Conservation (phyloP, 1,140 invertebrate genomes). For the Colletes latitarsis region DNA sequence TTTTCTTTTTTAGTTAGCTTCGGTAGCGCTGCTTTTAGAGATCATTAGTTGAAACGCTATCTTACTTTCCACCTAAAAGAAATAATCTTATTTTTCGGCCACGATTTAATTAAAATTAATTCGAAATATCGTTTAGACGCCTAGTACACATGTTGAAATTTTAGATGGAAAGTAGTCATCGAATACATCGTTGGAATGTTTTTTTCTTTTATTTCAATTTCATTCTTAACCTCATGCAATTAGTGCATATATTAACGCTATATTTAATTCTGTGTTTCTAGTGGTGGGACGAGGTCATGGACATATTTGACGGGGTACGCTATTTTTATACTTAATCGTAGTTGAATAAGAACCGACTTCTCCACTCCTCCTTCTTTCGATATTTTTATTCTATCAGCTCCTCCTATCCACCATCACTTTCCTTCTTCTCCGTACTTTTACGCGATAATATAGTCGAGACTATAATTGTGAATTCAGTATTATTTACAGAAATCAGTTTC, state of each 20-base stretch:
- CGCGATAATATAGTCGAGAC: background rate
- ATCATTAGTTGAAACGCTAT: conserved; percentile 42
- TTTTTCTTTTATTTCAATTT: conserved; percentile 51
- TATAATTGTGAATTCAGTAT: too few species aligned
- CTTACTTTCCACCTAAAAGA: conserved; percentile 32
- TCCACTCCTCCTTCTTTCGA: conserved; percentile 1
- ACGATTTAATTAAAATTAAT: background rate
- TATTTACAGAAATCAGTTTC: too few species aligned
- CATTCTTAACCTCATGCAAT: conserved; percentile 47
- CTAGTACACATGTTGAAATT: background rate
- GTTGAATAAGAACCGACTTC: conserved; percentile 51
- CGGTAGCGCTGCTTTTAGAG: conserved; percentile 73
- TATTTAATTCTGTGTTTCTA: conserved; percentile 88
- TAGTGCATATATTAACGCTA: conserved; percentile 76
- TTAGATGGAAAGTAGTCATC: conserved; percentile 37
- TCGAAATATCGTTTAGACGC: background rate
- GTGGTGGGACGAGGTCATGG: conserved; percentile 96
- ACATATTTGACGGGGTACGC: conserved; percentile 95
- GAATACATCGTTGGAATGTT: conserved; percentile 18
- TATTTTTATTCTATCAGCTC: conserved; percentile 8
- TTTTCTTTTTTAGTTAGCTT: conserved; percentile 62
- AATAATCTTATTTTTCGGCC: background rate
- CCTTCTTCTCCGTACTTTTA: background rate
- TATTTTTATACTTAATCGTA: conserved; percentile 78
- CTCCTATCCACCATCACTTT: background rate